Evolutionary conservation across 2,113 vertebrate genomes (phyloP).

Genomic region (Actenoides lindsayi): DNA sequence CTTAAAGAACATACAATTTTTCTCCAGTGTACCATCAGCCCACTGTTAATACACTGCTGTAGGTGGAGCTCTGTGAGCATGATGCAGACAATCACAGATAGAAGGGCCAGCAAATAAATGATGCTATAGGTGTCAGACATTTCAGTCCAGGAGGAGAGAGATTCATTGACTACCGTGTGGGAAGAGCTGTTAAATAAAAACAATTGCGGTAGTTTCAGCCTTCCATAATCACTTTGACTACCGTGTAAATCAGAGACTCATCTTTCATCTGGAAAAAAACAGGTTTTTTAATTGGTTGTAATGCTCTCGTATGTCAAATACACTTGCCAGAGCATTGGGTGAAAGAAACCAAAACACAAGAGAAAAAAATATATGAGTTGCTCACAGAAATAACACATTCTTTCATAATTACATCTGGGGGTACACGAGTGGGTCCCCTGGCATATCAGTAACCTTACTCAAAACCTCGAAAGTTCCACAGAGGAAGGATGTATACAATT

Average conservation of each 20-base stretch:
- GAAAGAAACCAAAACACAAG: neutral
- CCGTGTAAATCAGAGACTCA: neutral
- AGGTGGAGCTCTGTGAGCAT: neutral
- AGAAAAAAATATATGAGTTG: neutral
- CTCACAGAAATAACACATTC: neutral
- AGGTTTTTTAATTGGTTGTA: neutral
- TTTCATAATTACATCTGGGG: neutral
- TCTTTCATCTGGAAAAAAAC: neutral
- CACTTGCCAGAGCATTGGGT: neutral
- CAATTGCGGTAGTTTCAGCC: neutral
- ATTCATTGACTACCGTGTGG: neutral
- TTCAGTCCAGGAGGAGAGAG: neutral
- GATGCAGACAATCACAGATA: neutral
- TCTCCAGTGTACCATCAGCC: neutral
- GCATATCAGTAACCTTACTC: neutral
- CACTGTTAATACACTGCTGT: neutral
- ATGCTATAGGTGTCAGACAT: neutral
- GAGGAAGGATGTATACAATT: neutral
- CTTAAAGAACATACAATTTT: neutral
- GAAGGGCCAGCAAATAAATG: neutral
- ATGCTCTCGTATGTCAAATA: neutral
- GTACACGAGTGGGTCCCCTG: neutral
- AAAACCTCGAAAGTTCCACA: neutral
- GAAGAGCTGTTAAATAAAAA: constrained; percentile 44
- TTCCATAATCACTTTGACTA: neutral